Evolutionary conservation across 2,797 vertebrate genomes (phyloP).

Genomic region (Falco biarmicus): DNA sequence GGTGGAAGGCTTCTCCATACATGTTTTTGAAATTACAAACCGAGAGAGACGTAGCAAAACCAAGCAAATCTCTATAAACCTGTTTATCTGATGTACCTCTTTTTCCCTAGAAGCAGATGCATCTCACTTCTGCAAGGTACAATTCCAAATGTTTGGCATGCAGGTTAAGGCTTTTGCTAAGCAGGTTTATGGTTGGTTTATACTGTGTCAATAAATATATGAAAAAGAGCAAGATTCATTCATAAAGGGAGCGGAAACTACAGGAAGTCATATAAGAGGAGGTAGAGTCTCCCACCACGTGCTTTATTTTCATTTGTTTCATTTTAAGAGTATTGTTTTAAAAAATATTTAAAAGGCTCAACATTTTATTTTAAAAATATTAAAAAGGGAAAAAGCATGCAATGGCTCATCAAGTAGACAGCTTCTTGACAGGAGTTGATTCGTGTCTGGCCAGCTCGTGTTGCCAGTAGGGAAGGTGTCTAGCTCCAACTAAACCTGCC

Average conservation of each 20-base stretch:
- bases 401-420: neutral
- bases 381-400: neutral
- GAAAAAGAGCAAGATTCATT: neutral
- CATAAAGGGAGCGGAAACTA: neutral
- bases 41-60: neutral
- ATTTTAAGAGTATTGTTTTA: neutral
- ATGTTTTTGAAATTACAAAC: neutral
- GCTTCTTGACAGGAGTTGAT: neutral
- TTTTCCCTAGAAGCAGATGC: neutral
- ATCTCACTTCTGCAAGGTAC: neutral
- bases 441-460: neutral
- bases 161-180: neutral
- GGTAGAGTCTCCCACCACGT: neutral
- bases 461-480: neutral
- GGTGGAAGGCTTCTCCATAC: neutral
- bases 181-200: neutral
- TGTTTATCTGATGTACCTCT: neutral
- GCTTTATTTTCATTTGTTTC: neutral
- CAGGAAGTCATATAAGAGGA: neutral
- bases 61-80: neutral
- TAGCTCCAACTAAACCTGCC: neutral
- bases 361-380: neutral
- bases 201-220: neutral
- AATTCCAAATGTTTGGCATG: neutral
- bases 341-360: neutral